Evolutionary conservation across 2,888 invertebrate species (phyloP).

Genomic region (Tipula confusa): DNA sequence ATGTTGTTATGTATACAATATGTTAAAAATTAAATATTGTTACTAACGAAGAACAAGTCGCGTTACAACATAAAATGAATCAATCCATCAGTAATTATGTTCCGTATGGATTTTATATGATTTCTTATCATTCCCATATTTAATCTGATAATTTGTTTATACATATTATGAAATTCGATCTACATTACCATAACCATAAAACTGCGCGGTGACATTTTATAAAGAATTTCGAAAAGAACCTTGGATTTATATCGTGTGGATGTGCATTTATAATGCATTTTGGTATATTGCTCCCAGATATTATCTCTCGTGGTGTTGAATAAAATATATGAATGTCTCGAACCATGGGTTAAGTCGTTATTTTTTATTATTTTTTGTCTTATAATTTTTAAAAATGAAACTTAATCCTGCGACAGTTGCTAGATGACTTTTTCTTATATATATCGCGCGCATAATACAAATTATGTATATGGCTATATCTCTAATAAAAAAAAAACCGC

Average conservation of each 20-base stretch:
- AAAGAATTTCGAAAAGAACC: background rate
- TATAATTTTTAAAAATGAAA: background rate
- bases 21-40: background rate
- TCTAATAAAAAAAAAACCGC: background rate
- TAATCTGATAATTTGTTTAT: too few species aligned
- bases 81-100: too few species aligned
- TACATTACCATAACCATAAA: background rate
- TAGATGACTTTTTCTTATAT: slow-evolving; percentile 14
- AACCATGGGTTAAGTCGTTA: background rate
- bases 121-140: background rate
- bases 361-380: background rate
- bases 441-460: background rate
- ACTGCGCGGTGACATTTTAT: background rate
- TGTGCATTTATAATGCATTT: background rate
- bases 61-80: too few species aligned
- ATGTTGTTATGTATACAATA: background rate
- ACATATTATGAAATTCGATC: background rate
- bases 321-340: background rate
- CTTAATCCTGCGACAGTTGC: slow-evolving; percentile 3
- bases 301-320: background rate
- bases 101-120: background rate
- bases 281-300: background rate
- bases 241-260: background rate
- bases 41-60: background rate
- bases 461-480: background rate